Conservation (phyloP, 2,888 invertebrate species). For the Arenicola marina region DNA sequence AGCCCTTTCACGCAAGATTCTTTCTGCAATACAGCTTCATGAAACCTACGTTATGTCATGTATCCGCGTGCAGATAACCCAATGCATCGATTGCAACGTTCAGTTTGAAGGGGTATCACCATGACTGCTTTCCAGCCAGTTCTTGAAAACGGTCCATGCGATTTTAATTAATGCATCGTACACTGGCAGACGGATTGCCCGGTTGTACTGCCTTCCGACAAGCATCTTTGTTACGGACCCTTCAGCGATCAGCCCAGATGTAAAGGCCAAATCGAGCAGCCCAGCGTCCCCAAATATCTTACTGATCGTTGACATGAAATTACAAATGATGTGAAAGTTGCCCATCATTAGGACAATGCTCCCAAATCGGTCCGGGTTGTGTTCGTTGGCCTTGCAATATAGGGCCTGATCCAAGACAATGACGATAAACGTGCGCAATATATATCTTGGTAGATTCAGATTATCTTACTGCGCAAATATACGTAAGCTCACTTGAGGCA, state of each 20-base stretch:
- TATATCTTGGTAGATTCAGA: too few species aligned
- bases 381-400: conserved; percentile 36
- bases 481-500: too few species aligned
- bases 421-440: too few species aligned
- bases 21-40: neutral
- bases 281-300: conserved; percentile 15
- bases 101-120: neutral
- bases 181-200: conserved; percentile 1
- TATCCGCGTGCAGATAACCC: neutral
- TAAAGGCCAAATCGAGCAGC: neutral
- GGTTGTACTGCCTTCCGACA: neutral
- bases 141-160: conserved; percentile 8
- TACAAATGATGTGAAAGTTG: conserved; percentile 34
- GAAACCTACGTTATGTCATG: neutral
- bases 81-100: neutral
- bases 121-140: conserved; percentile 10
- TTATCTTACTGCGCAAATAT: too few species aligned
- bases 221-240: neutral
- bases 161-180: conserved; percentile 31
- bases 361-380: conserved; percentile 18
- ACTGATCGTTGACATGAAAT: conserved; percentile 29
- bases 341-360: conserved; percentile 29
- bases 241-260: neutral
- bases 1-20: too few species aligned
- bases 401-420: conserved; percentile 32